Percentiles rank a stretch among this genome's conserved stretches.
phyloP scores from a whole-genome alignment of 2,113 vertebrate genomes.

The Drymodes brunneopygia region DNA sequence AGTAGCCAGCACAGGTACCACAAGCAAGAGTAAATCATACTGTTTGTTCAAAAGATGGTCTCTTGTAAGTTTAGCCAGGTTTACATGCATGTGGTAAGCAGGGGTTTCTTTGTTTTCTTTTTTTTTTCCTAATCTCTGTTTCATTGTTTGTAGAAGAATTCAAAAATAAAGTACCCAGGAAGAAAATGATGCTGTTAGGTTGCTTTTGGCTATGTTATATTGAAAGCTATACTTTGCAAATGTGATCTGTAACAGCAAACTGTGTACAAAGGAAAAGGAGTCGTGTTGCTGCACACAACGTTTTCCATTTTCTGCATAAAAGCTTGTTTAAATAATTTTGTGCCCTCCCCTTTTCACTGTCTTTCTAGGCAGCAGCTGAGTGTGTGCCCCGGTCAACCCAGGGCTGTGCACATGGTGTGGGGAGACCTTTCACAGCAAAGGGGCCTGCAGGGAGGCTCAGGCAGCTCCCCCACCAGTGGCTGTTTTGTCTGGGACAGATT shows the following conservation, averaged over 20 bases:
- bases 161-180: neutral
- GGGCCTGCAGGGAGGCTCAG: neutral
- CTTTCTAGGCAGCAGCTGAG: neutral
- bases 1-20: neutral
- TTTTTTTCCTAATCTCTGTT: neutral
- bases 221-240: constrained; percentile 8
- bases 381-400: neutral
- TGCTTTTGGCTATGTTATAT: neutral
- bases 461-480: neutral
- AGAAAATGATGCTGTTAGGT: neutral
- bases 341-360: neutral
- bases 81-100: neutral
- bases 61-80: neutral
- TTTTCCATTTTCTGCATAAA: neutral
- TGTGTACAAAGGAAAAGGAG: neutral
- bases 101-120: neutral
- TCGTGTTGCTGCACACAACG: neutral
- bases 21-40: neutral
- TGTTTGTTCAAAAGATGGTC: neutral
- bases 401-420: neutral
- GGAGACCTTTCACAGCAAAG: neutral
- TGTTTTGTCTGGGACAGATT: neutral
- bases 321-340: neutral
- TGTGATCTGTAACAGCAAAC: neutral
- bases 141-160: neutral